Percentiles rank a stretch among this genome's conserved stretches.
These are phyloP conservation scores for Mellilla xanthometata DNA, from an alignment of 2,888 invertebrate genomes.

Conservation along the genomic window DNA sequence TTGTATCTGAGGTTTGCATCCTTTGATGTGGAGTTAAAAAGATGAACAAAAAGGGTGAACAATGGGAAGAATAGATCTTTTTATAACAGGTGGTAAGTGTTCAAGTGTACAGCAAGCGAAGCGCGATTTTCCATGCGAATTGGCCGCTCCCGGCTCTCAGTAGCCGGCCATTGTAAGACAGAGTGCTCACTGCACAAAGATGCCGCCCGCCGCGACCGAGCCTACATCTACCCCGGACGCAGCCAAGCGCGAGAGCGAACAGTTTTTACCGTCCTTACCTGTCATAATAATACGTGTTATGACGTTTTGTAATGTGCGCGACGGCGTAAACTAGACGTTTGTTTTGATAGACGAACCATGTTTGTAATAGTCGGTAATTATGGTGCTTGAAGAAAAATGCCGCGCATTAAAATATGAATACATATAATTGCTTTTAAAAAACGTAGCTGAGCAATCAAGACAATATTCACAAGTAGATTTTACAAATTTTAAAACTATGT, in stretches of 20 bases:
- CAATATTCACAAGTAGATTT: no score
- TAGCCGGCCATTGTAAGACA: conserved; percentile 53
- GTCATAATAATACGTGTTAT: conserved; percentile 62
- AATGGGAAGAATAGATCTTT: conserved; percentile 50
- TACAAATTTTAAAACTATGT: no score
- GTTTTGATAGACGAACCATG: conserved; percentile 47
- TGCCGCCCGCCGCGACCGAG: conserved; percentile 46
- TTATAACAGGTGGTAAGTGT: conserved; percentile 72
- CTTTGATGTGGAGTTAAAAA: conserved; percentile 53
- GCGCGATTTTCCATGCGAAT: conserved; percentile 61
- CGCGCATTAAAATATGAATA: no score
- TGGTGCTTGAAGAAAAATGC: no score
- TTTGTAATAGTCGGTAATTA: conserved; percentile 23
- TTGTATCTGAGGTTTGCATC: conserved; percentile 15
- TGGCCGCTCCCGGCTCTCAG: conserved; percentile 44
- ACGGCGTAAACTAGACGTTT: conserved; percentile 44
- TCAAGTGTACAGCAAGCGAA: conserved; percentile 72
- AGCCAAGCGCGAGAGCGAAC: conserved; percentile 45
- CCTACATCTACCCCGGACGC: conserved; percentile 35
- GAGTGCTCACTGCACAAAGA: conserved; percentile 54
- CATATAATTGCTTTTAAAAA: no score
- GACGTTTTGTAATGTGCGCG: conserved; percentile 49
- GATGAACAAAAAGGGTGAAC: conserved; percentile 54
- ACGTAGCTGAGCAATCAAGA: no score
- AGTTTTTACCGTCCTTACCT: conserved; percentile 51